phyloP scores from a whole-genome alignment of 2,113 vertebrate species.

The Triplophysa dalaica region DNA sequence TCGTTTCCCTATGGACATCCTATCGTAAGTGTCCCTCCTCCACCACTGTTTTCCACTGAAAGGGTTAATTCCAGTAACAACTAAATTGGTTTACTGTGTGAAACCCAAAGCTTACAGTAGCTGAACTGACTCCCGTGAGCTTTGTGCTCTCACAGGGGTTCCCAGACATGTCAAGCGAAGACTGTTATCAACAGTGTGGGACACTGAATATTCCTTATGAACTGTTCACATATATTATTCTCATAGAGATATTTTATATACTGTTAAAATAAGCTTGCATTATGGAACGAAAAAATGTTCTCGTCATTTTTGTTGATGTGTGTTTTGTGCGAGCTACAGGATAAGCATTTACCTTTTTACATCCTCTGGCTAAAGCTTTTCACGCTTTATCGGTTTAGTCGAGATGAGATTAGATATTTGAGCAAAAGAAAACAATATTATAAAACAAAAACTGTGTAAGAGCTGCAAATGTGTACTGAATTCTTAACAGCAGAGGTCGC shows the following conservation, averaged over 20 bases:
- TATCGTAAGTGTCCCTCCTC: slow-evolving; percentile 73
- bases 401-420: neutral
- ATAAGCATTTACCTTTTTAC: neutral
- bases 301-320: slow-evolving; percentile 14
- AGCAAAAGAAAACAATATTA: neutral
- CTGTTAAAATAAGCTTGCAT: slow-evolving; percentile 27
- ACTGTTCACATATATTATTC: slow-evolving; percentile 37
- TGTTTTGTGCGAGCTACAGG: slow-evolving; percentile 24
- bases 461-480: neutral
- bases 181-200: slow-evolving; percentile 35
- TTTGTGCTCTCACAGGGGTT: slow-evolving; percentile 1
- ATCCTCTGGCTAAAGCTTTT: neutral
- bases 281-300: slow-evolving; percentile 23
- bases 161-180: slow-evolving; percentile 8
- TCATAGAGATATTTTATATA: slow-evolving; percentile 53
- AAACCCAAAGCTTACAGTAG: slow-evolving; percentile 44
- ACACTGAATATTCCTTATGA: slow-evolving; percentile 37
- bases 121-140: neutral
- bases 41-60: slow-evolving; percentile 82
- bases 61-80: slow-evolving; percentile 81
- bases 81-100: slow-evolving; percentile 53
- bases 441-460: too few species aligned
- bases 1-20: slow-evolving; percentile 76
- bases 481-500: slow-evolving; percentile 36
- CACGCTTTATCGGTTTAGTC: neutral